Evolutionary conservation across 2,113 vertebrate species (phyloP).

Genomic region (Anas platyrhynchos): DNA sequence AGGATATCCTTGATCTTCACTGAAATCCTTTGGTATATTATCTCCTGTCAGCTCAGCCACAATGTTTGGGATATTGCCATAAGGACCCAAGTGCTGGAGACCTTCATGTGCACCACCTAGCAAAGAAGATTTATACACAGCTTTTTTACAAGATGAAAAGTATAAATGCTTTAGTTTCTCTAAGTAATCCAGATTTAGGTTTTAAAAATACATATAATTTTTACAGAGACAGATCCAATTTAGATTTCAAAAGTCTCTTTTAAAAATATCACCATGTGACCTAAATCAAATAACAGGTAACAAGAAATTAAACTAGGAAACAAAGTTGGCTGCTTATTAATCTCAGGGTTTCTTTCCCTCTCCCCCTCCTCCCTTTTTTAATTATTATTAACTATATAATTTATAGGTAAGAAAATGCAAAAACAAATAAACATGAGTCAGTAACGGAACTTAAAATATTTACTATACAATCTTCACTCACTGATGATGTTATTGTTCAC

Average conservation of each 20-base stretch:
- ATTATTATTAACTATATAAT: background rate
- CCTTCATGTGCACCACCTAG: slow-evolving; percentile 96
- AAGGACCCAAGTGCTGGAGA: slow-evolving; percentile 96
- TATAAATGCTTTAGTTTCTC: background rate
- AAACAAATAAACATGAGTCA: background rate
- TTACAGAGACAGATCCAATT: background rate
- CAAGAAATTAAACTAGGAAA: slow-evolving; percentile 8
- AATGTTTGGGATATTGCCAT: slow-evolving; percentile 97
- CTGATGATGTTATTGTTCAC: background rate
- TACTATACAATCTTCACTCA: background rate
- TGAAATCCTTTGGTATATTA: slow-evolving; percentile 94
- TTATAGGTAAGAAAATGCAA: background rate
- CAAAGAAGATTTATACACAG: slow-evolving; percentile 7
- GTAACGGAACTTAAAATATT: background rate
- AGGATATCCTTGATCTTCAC: slow-evolving; percentile 95
- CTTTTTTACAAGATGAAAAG: background rate
- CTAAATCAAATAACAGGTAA: background rate
- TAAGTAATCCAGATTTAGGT: background rate
- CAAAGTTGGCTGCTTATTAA: background rate
- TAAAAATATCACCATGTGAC: background rate
- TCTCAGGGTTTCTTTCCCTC: background rate
- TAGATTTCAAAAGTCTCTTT: background rate
- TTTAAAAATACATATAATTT: background rate
- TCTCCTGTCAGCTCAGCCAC: slow-evolving; percentile 96
- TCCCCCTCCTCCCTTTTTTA: background rate